Conservation (phyloP, 2,113 vertebrate species). For the Neolamprologus hecqui region DNA sequence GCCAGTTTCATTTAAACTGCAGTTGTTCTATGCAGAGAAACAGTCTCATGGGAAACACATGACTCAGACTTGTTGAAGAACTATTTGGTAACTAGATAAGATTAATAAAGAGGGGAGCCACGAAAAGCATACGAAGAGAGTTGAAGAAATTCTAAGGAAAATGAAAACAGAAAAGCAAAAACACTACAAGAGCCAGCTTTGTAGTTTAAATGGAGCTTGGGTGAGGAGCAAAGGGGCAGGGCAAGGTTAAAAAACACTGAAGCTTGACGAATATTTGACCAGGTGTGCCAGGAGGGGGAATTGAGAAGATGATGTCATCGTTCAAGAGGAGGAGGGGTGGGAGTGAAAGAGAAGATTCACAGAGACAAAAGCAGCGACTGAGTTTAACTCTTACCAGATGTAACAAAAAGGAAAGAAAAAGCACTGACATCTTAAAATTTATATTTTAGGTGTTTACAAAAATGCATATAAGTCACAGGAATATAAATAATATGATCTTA, state of each 20-base stretch:
- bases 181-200: rapidly evolving
- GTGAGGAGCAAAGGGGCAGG: not conserved
- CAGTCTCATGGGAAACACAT: not conserved
- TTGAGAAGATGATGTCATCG: not conserved
- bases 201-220: not conserved
- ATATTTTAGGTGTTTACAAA: not conserved
- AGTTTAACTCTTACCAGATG: not conserved
- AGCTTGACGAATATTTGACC: not conserved
- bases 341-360: not conserved
- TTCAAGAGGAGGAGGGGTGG: not conserved
- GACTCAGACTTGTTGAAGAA: not conserved
- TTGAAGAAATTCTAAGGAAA: not conserved
- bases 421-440: not conserved
- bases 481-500: not conserved
- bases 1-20: not conserved
- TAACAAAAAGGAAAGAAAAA: not conserved
- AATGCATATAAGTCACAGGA: not conserved
- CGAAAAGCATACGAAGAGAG: not conserved
- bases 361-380: not conserved
- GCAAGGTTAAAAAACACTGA: not conserved
- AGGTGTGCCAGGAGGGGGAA: not conserved
- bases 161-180: not conserved
- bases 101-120: not conserved
- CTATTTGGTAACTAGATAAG: not conserved
- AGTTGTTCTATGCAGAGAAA: not conserved